phyloP scores from a whole-genome alignment of 2,888 invertebrate genomes.

The Lycophotia porphyrea region DNA sequence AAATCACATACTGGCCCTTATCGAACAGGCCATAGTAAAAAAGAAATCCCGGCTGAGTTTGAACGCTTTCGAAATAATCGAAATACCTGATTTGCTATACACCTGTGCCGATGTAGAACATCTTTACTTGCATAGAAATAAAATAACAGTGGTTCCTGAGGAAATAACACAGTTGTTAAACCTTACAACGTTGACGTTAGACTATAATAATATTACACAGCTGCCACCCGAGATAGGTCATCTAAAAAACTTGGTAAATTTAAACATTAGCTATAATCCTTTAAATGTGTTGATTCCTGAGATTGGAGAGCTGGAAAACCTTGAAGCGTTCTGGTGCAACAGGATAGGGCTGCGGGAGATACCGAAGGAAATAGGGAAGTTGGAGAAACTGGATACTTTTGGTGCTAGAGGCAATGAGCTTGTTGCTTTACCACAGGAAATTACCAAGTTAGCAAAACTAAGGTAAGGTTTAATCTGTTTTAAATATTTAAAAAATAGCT shows the following conservation, averaged over 20 bases:
- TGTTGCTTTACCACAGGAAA: conserved; percentile 88
- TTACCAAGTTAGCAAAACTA: conserved; percentile 89
- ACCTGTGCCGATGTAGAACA: conserved; percentile 90
- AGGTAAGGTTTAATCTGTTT: conserved; percentile 78
- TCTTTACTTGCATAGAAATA: conserved; percentile 92
- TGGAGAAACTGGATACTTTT: conserved; percentile 91
- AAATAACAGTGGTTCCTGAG: conserved; percentile 87
- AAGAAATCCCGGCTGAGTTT: conserved; percentile 91
- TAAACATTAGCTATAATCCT: conserved; percentile 93
- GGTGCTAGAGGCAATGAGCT: conserved; percentile 92
- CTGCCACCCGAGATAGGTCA: conserved; percentile 91
- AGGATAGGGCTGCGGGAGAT: conserved; percentile 89
- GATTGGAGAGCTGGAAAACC: conserved; percentile 90
- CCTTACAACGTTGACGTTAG: conserved; percentile 91
- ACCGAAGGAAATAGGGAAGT: conserved; percentile 91
- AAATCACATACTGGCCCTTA: conserved; percentile 92
- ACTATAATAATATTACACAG: conserved; percentile 91
- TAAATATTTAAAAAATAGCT: not conserved
- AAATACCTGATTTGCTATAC: conserved; percentile 90
- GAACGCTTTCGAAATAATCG: conserved; percentile 91
- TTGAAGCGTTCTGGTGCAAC: conserved; percentile 93
- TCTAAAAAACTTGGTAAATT: conserved; percentile 90
- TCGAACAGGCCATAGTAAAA: conserved; percentile 91
- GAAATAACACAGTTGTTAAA: conserved; percentile 89
- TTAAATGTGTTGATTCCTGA: conserved; percentile 90